A percentile compares a stretch with the other conserved stretches of the same genome.
phyloP scores from a whole-genome alignment of 2,113 vertebrate species.

The Pungitius pungitius region DNA sequence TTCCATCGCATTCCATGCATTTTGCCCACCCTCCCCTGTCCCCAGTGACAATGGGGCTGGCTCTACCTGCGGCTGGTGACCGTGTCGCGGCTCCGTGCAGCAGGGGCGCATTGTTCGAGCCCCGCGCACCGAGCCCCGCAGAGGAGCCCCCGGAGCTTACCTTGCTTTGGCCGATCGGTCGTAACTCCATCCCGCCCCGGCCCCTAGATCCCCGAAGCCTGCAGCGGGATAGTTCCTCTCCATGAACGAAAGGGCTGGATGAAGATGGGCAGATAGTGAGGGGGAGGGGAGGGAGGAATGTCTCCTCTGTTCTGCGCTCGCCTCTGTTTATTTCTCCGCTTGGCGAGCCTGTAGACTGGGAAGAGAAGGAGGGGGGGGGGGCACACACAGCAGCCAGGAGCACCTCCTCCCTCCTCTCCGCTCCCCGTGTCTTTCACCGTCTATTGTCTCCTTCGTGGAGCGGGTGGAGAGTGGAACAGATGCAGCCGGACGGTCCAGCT shows the following conservation, averaged over 20 bases:
- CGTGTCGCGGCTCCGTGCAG: constrained; percentile 38
- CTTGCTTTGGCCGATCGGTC: constrained; percentile 90
- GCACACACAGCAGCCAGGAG: constrained; percentile 64
- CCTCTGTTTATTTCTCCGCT: constrained; percentile 82
- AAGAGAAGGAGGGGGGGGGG: constrained; percentile 49
- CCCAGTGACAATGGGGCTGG: constrained; percentile 69
- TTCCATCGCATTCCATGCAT: constrained; percentile 79
- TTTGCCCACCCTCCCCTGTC: constrained; percentile 48
- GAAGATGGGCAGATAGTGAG: constrained; percentile 78
- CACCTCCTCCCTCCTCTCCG: constrained; percentile 63
- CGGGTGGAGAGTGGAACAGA: constrained; percentile 49
- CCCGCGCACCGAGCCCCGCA: constrained; percentile 41
- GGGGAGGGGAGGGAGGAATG: constrained; percentile 70
- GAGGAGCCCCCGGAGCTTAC: constrained; percentile 75
- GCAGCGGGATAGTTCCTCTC: constrained; percentile 92
- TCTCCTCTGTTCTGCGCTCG: constrained; percentile 70
- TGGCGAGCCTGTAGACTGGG: constrained; percentile 81
- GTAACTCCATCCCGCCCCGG: constrained; percentile 92
- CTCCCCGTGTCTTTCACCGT: constrained; percentile 73
- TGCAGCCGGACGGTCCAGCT: constrained; percentile 9
- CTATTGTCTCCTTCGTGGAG: constrained; percentile 78
- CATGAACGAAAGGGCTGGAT: constrained; percentile 83
- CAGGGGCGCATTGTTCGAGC: constrained; percentile 63
- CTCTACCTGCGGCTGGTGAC: constrained; percentile 64
- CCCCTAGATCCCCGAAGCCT: constrained; percentile 90